Percentiles rank a stretch among this genome's conserved stretches.
phyloP scores from a whole-genome alignment of 2,888 invertebrate genomes.

The Drosophila mulleri region DNA sequence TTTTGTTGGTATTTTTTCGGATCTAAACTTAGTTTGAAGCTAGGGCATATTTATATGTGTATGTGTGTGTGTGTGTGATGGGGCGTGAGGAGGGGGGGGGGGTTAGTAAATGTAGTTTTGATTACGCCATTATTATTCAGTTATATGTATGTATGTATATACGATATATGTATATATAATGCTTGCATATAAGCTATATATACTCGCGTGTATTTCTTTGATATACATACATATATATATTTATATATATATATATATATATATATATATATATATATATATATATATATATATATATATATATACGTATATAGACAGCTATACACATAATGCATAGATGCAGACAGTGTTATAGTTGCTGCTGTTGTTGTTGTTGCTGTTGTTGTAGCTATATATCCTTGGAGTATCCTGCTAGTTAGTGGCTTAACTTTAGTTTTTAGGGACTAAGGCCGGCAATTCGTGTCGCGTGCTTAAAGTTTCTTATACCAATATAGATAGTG shows the following conservation, averaged over 20 bases:
- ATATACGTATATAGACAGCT: conserved; percentile 25
- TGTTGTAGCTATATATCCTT: conserved; percentile 28
- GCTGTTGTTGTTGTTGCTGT: conserved; percentile 25
- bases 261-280: conserved; percentile 13
- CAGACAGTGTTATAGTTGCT: conserved; percentile 23
- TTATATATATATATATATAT: conserved; percentile 4
- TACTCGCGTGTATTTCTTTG: not conserved
- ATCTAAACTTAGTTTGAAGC: conserved; percentile 44
- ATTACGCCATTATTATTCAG: conserved; percentile 56
- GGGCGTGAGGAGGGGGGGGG: not conserved
- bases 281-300: conserved; percentile 9
- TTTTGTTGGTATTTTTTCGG: conserved; percentile 15
- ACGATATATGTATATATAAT: conserved; percentile 28
- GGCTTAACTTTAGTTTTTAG: conserved; percentile 47
- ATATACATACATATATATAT: conserved; percentile 20
- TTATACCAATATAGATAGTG: conserved; percentile 97
- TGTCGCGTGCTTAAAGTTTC: conserved; percentile 89
- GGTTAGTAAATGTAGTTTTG: conserved; percentile 44
- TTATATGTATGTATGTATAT: conserved; percentile 30
- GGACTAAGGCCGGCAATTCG: conserved; percentile 67
- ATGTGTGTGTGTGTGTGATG: conserved; percentile 4
- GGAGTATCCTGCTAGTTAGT: conserved; percentile 42
- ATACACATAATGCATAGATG: conserved; percentile 27
- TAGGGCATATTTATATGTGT: conserved; percentile 27
- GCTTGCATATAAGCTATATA: conserved; percentile 24